Base-by-base conservation (phyloP, 2,888 invertebrate genomes). In the Spisula solida region DNA sequence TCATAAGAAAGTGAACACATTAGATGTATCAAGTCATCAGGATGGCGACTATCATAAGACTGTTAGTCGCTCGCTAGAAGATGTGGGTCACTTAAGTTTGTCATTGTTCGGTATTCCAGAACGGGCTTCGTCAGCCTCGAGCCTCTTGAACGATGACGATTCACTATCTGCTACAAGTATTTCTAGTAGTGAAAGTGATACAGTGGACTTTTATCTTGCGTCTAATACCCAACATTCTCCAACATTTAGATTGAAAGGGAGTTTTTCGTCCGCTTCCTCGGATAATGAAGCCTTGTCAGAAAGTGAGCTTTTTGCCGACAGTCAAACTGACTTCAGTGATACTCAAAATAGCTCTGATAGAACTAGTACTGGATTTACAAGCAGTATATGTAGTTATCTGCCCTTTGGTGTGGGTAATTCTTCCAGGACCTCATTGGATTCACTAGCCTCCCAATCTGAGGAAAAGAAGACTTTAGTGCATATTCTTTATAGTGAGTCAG, bases 181-280 rank as follows among this genome's bases (percentile, higher is more conserved):
- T 25, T 91, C 92, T 16, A 92, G 92, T 51, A 88, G 81, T 48
- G 92, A 92, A 55, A 92, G 92, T 87, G 91, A 91, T n/a, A 82
- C 70, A 0, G 70, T 70, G 16, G 91, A 89, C 12, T 60, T 87
- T 8, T 60, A 66, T 10, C 34, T 66, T 14, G 25, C 41, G 4
- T 82, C 56, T 25, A 34, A 41, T 4, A 48, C 18, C 10, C 80
- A 80, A 34, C 75, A 25, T 34, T 75, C 25, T n/a, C 34, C 66
- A 25, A 80, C 6, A 47, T 80, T 80, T 48, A 41, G 51, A 41
- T 48, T 34, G 16, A n/a, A 80, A 47, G 48, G 25, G 48, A 80
- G 48, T 48, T 31, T 14, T 25, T 55, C 90, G 0, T 75, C 81
- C 18, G 83, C 85, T 12, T 91, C 92, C 6, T 87, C 88, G 0